Conservation (phyloP, 2,888 invertebrate genomes). For the Zaprionus bogoriensis region DNA sequence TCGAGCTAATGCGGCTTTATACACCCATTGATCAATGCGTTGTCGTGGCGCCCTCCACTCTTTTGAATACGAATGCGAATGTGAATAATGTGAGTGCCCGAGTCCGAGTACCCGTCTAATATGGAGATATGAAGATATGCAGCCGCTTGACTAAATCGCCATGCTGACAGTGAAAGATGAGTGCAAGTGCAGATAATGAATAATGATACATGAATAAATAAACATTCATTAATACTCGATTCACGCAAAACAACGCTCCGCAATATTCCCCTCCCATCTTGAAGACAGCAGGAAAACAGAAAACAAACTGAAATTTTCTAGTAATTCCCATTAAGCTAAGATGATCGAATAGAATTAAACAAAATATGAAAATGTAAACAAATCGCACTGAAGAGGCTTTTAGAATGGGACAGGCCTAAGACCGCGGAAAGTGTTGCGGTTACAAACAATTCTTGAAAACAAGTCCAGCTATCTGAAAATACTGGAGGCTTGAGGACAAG, state of each 20-base stretch:
- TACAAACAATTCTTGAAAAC: not conserved
- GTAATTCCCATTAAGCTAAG: not conserved
- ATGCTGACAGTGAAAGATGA: conserved; percentile 49
- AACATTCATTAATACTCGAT: conserved; percentile 20
- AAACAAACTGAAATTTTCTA: not conserved
- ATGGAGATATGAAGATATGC: not conserved
- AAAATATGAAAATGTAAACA: not conserved
- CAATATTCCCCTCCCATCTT: too few species aligned
- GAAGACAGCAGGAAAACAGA: not conserved
- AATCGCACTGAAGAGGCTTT: not conserved
- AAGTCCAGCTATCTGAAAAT: too few species aligned
- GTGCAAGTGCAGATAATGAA: conserved; percentile 22
- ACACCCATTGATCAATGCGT: conserved; percentile 53
- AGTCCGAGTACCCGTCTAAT: not conserved
- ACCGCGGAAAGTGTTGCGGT: not conserved
- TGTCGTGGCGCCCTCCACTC: conserved; percentile 30
- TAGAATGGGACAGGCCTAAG: too few species aligned
- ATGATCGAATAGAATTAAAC: not conserved
- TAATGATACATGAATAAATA: conserved; percentile 22
- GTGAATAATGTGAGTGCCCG: not conserved
- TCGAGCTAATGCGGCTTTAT: conserved; percentile 41
- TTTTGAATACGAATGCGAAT: conserved; percentile 21
- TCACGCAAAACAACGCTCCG: not conserved
- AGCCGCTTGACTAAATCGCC: conserved; percentile 13
- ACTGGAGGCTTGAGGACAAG: too few species aligned